Conservation (phyloP, 2,113 vertebrate genomes). For the Corythornis vintsioides region DNA sequence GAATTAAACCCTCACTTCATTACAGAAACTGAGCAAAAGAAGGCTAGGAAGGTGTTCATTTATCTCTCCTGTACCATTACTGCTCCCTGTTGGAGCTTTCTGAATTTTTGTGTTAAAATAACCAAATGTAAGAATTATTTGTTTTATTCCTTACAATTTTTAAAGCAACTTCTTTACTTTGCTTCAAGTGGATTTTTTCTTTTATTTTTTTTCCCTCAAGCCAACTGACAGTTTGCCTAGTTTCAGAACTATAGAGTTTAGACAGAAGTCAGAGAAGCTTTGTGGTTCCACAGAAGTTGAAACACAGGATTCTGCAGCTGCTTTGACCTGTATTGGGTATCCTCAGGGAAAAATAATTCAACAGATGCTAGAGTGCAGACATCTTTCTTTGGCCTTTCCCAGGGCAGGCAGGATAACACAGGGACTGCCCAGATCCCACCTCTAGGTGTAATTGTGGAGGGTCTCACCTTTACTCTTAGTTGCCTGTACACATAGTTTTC, state of each 20-base stretch:
- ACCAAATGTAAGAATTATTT: background rate
- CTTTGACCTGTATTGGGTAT: background rate
- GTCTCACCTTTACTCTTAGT: background rate
- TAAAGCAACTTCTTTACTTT: background rate
- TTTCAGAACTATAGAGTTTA: background rate
- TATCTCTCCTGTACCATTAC: background rate
- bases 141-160: background rate
- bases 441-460: background rate
- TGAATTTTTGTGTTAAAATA: background rate
- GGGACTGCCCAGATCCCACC: background rate
- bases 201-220: background rate
- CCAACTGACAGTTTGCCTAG: fast-evolving
- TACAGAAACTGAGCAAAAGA: background rate
- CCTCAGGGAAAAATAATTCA: background rate
- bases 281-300: background rate
- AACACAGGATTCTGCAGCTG: background rate
- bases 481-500: background rate
- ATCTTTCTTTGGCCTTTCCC: background rate
- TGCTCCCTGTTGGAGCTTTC: background rate
- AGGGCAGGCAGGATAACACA: background rate
- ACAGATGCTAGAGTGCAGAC: background rate
- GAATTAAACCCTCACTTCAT: background rate
- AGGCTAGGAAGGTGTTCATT: background rate
- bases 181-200: background rate
- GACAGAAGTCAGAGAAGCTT: background rate